Base-by-base conservation (phyloP, 2,888 invertebrate genomes). In the Lasioglossum lativentre region DNA sequence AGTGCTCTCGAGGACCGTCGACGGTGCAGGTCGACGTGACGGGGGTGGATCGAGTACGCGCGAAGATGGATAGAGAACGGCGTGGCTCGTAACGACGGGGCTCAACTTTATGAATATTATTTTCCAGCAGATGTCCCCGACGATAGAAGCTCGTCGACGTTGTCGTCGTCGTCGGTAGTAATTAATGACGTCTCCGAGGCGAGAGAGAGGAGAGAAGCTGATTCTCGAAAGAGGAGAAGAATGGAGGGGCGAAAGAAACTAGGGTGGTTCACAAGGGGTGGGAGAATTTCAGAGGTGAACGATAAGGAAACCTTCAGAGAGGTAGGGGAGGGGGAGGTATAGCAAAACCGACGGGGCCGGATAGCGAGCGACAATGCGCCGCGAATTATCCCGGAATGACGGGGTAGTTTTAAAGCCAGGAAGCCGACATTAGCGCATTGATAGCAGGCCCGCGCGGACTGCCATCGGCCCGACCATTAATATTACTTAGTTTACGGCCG, bases 61-160 rank as follows among this genome's bases (percentile, higher is more conserved):
- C 59, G 71, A 81, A 88, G 80, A 80, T 82, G 71, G 75, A 88
- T 74, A 66, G 77, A 88, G 71, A 80, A 79, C 76, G 86, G 75
- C 88, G 89, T 38, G 68, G 68, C 72, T 89, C 86, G 88, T 90
- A 89, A 90, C 91, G 91, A 85, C 88, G 89, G 81, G 92, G 89
- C 92, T 93, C 89, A 92, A 94, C 92, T 94, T 95, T 95, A 94
- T 94, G 94, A 95, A 95, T 95, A 95, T 95, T 95, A 95, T 95
- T 95, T 95, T 94, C 94, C 93, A 92, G 92, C 92, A 94, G 95
- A 95, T 95, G 95, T 95, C 94, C 94, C 94, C 93, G 88, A 91
- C 95, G 95, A 95, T 95, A 95, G 94, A 92, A 93, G 89, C 91
- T 92, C 93, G 92, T 90, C 90, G 92, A 87, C 88, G 90, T 88